Conservation (phyloP, 2,797 vertebrate genomes). For the Anas bahamensis region DNA sequence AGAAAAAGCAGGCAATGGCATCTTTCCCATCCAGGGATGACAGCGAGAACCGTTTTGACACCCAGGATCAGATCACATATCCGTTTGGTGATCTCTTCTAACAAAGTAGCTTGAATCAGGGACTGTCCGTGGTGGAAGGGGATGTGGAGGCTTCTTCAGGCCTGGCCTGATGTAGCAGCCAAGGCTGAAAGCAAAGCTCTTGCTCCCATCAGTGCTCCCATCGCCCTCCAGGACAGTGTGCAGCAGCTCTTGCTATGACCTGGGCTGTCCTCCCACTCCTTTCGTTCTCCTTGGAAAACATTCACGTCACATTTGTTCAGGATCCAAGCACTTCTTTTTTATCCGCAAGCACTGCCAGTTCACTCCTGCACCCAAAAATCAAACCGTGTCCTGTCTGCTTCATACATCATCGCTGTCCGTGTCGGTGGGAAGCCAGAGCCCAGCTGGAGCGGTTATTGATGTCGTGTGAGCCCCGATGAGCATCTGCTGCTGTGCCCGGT, state of each 20-base stretch:
- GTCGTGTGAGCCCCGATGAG: slow-evolving; percentile 32
- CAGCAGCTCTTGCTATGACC: slow-evolving; percentile 11
- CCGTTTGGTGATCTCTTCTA: background rate
- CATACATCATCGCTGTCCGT: background rate
- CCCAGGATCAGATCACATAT: background rate
- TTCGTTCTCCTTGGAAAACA: slow-evolving; percentile 23
- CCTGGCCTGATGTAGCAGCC: background rate
- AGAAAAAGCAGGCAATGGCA: background rate
- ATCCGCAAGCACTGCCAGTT: slow-evolving; percentile 23
- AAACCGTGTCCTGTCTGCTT: slow-evolving; percentile 11
- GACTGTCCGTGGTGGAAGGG: background rate
- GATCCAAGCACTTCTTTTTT: background rate
- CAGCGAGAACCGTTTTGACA: background rate
- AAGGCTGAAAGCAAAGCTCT: slow-evolving; percentile 1
- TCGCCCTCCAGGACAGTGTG: slow-evolving; percentile 16
- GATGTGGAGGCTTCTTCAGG: background rate
- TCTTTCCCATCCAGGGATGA: background rate
- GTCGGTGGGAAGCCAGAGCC: slow-evolving; percentile 13
- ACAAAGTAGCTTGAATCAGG: background rate
- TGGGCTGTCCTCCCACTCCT: slow-evolving; percentile 47
- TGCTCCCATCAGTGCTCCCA: background rate
- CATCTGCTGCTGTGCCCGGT: slow-evolving; percentile 22
- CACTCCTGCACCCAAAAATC: slow-evolving; percentile 2
- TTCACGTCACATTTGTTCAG: slow-evolving; percentile 16
- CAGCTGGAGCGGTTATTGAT: slow-evolving; percentile 40